A percentile compares a stretch with the other conserved stretches of the same genome.
Evolutionary conservation across 2,113 vertebrate species (phyloP).

Genomic region (Ictalurus furcatus): DNA sequence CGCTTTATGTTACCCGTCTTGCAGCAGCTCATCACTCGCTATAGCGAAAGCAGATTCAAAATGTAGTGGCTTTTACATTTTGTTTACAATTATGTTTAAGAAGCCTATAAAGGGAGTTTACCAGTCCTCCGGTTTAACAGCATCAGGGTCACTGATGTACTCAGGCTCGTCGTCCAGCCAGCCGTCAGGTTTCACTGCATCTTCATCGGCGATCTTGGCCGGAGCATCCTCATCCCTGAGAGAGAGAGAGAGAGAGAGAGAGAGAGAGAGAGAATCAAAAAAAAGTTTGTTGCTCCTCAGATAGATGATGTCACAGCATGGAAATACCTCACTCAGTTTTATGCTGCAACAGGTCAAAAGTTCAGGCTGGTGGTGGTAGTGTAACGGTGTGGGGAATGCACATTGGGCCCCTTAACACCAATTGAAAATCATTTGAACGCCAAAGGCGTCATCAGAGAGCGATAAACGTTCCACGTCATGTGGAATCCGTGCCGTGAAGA

Average conservation of each 20-base stretch:
- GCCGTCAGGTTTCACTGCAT: slow-evolving; percentile 91
- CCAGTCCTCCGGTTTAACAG: slow-evolving; percentile 95
- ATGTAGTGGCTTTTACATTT: background rate
- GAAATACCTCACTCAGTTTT: background rate
- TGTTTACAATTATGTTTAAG: background rate
- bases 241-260: background rate
- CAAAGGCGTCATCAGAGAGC: too few species aligned
- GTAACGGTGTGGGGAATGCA: background rate
- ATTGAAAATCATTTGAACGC: too few species aligned
- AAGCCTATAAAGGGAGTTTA: slow-evolving; percentile 51
- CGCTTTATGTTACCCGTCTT: background rate
- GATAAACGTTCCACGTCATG: background rate
- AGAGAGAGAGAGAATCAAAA: background rate
- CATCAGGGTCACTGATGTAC: slow-evolving; percentile 90
- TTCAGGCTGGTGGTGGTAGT: background rate
- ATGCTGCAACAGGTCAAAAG: background rate
- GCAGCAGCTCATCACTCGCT: background rate
- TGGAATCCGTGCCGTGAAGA: background rate
- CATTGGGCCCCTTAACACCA: background rate
- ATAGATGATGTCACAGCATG: background rate
- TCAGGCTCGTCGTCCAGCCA: slow-evolving; percentile 95
- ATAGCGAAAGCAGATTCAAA: too few species aligned
- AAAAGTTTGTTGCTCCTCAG: too few species aligned
- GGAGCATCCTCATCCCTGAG: slow-evolving; percentile 96
- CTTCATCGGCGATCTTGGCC: slow-evolving; percentile 88